These are phyloP conservation scores for Leucoraja ocellata DNA, from an alignment of 2,797 vertebrate species.

Conservation along the genomic window DNA sequence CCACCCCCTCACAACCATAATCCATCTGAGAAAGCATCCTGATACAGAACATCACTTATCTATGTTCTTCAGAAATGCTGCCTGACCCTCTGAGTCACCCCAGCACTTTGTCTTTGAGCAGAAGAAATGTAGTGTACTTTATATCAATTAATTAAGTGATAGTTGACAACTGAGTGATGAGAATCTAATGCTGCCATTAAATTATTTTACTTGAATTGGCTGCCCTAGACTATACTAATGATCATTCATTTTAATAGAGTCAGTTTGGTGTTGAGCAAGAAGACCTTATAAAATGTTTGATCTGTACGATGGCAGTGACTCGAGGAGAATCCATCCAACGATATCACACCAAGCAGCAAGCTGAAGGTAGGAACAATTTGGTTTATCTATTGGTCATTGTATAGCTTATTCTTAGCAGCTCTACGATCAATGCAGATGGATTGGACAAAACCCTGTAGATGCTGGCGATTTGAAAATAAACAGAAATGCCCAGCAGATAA, in stretches of 20 bases:
- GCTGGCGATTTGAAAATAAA: too few species aligned
- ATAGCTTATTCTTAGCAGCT: too few species aligned
- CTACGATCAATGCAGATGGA: not conserved
- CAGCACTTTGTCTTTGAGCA: too few species aligned
- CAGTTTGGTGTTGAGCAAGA: slow-evolving; percentile 65
- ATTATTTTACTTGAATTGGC: not conserved
- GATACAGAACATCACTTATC: too few species aligned
- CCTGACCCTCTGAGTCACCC: too few species aligned
- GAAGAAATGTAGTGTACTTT: not conserved
- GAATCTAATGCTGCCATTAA: not conserved
- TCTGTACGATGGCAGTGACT: slow-evolving; percentile 57
- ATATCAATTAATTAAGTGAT: not conserved
- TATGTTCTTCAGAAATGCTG: too few species aligned
- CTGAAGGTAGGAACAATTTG: slow-evolving; percentile 54
- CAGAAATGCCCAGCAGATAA: too few species aligned
- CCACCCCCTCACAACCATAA: too few species aligned
- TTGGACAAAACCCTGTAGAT: too few species aligned
- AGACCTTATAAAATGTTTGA: slow-evolving; percentile 59
- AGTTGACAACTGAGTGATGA: not conserved
- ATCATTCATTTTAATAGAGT: slow-evolving; percentile 48
- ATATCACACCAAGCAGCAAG: slow-evolving; percentile 64
- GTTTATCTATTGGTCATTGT: not conserved
- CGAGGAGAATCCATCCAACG: slow-evolving; percentile 62
- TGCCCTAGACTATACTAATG: not conserved
- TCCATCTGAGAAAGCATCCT: too few species aligned